These are phyloP conservation scores for Manacus vitellinus DNA, from an alignment of 2,113 vertebrate species.

Conservation along the genomic window DNA sequence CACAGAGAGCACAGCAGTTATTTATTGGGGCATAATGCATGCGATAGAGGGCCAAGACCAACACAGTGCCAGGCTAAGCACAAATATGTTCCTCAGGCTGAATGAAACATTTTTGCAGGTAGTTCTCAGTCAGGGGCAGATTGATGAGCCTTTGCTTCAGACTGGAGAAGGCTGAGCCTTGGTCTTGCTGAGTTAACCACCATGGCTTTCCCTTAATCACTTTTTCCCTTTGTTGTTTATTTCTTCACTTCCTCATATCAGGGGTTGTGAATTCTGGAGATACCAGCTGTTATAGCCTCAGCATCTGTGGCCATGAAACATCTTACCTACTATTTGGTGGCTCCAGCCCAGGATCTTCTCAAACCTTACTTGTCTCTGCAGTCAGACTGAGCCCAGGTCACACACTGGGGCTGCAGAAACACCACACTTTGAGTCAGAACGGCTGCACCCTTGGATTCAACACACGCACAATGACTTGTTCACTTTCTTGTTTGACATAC, in stretches of 20 bases:
- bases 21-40: background rate
- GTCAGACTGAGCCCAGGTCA: background rate
- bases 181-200: background rate
- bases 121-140: background rate
- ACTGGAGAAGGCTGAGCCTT: background rate
- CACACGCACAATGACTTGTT: accelerated
- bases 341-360: background rate
- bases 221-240: background rate
- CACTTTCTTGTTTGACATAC: background rate
- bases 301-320: accelerated
- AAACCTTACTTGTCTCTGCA: accelerated
- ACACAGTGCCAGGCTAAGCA: background rate
- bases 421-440: background rate
- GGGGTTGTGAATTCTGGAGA: background rate
- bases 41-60: background rate
- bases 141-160: accelerated
- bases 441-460: background rate
- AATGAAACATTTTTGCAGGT: background rate
- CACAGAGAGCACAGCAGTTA: background rate
- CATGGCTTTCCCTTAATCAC: accelerated
- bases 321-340: accelerated
- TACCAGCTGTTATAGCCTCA: background rate
- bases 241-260: background rate
- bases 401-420: accelerated
- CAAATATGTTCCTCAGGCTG: background rate